A percentile compares a stretch with the other conserved stretches of the same genome.
Conservation (phyloP, 1,140 invertebrate genomes). For the Bombus affinis region DNA sequence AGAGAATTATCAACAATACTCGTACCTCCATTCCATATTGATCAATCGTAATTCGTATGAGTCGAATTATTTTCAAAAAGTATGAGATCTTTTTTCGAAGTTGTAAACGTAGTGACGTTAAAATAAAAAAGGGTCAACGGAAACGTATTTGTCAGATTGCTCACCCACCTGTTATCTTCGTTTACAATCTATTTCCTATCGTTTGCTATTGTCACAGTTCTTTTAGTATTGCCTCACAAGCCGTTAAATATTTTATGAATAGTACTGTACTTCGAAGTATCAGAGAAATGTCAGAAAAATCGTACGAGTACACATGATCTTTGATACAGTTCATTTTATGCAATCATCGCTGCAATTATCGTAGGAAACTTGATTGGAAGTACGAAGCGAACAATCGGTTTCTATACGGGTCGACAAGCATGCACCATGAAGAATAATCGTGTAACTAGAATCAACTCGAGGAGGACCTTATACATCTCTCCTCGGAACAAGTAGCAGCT, state of each 20-base stretch:
- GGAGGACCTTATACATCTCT: conserved; percentile 53
- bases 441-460: conserved; percentile 51
- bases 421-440: conserved; percentile 4
- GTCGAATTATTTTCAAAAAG: no score
- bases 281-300: not conserved
- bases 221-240: no score
- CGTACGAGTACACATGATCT: not conserved
- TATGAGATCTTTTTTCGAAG: no score
- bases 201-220: no score
- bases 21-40: not conserved
- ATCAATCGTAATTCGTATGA: not conserved
- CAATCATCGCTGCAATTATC: not conserved
- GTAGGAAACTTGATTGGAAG: not conserved
- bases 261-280: not conserved
- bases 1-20: not conserved
- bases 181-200: no score
- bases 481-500: conserved; percentile 60
- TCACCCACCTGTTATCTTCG: no score
- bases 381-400: not conserved
- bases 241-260: no score
- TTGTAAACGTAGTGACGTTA: no score
- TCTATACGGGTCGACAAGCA: not conserved
- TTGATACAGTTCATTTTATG: not conserved
- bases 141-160: no score
- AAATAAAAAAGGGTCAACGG: no score